phyloP scores from a whole-genome alignment of 2,888 invertebrate genomes.

The Pseudococcus viburni region DNA sequence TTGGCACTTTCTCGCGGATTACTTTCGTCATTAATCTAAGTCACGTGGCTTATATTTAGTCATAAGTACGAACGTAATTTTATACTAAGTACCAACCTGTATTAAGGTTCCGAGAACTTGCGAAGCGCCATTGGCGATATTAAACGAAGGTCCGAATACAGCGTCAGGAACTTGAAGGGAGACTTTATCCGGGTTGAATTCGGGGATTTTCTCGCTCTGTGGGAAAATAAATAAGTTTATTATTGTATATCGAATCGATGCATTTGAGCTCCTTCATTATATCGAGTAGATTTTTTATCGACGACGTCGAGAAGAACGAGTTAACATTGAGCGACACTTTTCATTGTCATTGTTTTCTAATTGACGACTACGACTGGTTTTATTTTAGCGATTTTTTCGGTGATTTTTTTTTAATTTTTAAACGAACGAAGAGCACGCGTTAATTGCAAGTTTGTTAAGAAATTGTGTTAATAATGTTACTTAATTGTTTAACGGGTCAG shows the following conservation, averaged over 20 bases:
- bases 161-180: conserved; percentile 69
- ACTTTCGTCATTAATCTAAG: background rate
- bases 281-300: background rate
- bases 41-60: background rate
- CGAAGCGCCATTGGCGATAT: conserved; percentile 69
- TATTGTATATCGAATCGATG: background rate
- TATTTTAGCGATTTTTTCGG: background rate
- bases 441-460: conserved; percentile 41
- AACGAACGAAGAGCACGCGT: background rate
- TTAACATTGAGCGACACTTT: conserved; percentile 42
- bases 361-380: conserved; percentile 35
- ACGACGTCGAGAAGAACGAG: background rate
- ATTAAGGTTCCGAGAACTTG: conserved; percentile 69
- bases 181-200: conserved; percentile 69
- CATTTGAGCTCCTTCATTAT: conserved; percentile 23
- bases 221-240: background rate
- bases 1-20: conserved; percentile 2
- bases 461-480: conserved; percentile 41
- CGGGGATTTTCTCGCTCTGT: conserved; percentile 40
- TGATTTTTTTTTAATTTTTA: conserved; percentile 6
- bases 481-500: conserved; percentile 25
- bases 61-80: background rate
- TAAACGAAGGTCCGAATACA: conserved; percentile 69
- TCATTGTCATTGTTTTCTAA: conserved; percentile 41
- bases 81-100: conserved; percentile 68